phyloP scores from a whole-genome alignment of 2,888 invertebrate species.

The Nomada goodeniana region DNA sequence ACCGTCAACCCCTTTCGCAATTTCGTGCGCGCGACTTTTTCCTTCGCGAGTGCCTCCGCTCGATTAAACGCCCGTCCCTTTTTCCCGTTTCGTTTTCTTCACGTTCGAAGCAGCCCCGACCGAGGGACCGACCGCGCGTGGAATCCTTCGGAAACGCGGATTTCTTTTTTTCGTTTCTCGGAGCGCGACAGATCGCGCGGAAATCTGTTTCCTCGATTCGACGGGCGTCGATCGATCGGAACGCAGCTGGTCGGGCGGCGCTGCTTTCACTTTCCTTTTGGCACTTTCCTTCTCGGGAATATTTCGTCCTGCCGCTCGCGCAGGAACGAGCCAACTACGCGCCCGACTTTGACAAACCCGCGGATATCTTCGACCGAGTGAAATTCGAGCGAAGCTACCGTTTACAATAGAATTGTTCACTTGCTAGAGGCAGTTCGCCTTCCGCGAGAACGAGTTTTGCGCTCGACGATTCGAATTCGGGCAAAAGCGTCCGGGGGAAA shows the following conservation, averaged over 20 bases:
- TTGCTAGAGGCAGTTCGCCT: too few species aligned
- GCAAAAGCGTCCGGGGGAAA: too few species aligned
- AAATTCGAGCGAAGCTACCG: too few species aligned
- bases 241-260: background rate
- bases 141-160: background rate
- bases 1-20: conserved; percentile 56
- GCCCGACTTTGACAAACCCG: too few species aligned
- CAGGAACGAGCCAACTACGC: too few species aligned
- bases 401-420: too few species aligned
- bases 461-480: too few species aligned
- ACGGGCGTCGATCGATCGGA: background rate
- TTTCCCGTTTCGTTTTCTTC: background rate
- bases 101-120: background rate
- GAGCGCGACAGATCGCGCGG: background rate
- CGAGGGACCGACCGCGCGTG: background rate
- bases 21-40: conserved; percentile 27
- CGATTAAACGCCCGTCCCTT: background rate
- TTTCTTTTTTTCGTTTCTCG: background rate
- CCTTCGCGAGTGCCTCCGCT: conserved; percentile 12
- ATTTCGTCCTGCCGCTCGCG: too few species aligned
- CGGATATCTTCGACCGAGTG: too few species aligned
- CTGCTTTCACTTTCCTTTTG: conserved; percentile 17
- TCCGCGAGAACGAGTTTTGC: too few species aligned
- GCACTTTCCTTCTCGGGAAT: background rate
- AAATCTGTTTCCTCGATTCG: background rate